Evolutionary conservation across 2,888 invertebrate genomes (phyloP), one percentile per base, ranked within the genome.

Genomic region (Amaurobius ferox): DNA sequence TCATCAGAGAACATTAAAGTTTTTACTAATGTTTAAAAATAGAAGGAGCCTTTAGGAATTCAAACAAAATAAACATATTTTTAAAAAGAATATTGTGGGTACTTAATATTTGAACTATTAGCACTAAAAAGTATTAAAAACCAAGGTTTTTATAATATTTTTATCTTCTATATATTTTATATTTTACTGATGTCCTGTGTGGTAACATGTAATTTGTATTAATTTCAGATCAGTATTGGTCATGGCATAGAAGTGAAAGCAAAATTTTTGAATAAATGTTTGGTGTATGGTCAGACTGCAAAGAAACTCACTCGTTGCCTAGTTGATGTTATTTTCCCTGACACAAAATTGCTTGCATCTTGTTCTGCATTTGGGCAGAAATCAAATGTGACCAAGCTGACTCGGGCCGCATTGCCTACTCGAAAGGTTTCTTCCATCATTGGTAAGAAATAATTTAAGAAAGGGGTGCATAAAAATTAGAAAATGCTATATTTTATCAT

Each of bases 301-400:
- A 78, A 72, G 26, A 72, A 28, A 30, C 64, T 86, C 13, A 79
- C 85, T 19, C 72, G 85, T 6, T 79, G 70, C n/a, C 62, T 86
- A 26, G 61, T 86, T 16, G 79, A 79, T 86, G 68, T 79, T 26
- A 28, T 86, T 26, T 86, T 86, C 19, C 79, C 85, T 9, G 78
- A 73, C 32, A 44, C 44, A 9, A 81, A 81, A 68, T 30, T 79
- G 35, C 73, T 86, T 5, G 85, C 79, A 19, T 23, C 55, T 32
- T 79, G 85, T 68, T 79, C 73, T 32, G 85, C 85, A 11, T 86
- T 78, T 68, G 85, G 85, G 11, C 79, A 86, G 28, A 86, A 86
- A 39, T 86, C 85, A 6, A 72, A 78, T 73, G 73, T 79, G 2
- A 86, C 85, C 19, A 86, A 79, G 19, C 44, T 79, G 23, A 86